Evolutionary conservation across 53 echinoderm and acorn worm genomes (phyloP).

Genomic region (Temnopleurus reevesii): DNA sequence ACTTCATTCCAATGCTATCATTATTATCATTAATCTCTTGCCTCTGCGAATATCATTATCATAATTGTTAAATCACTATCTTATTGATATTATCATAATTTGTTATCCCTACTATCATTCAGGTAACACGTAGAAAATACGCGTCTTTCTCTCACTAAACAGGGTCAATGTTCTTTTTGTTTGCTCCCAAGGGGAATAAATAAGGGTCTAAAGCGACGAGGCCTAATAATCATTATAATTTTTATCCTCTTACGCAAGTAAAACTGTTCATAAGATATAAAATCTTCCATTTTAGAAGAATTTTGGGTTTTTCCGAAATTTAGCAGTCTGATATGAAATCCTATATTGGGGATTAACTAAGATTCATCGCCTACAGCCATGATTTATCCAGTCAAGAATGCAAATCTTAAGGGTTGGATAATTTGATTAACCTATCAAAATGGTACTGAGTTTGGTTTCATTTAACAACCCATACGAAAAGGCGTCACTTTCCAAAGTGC

Average conservation of each 20-base stretch:
- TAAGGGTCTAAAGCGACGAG: not conserved
- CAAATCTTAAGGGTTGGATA: not conserved
- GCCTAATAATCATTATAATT: not conserved
- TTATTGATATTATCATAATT: too few relatives aligned
- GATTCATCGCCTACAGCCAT: not conserved
- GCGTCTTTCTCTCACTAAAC: too few relatives aligned
- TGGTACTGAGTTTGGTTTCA: not conserved
- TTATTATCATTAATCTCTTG: too few relatives aligned
- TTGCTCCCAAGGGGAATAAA: not conserved
- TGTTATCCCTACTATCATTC: too few relatives aligned
- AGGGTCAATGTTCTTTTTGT: not conserved
- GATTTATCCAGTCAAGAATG: not conserved
- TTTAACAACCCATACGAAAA: not conserved
- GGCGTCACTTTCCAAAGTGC: constrained; percentile 14
- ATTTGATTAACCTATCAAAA: not conserved
- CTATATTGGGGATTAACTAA: not conserved
- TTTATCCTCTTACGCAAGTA: not conserved
- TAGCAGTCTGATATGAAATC: not conserved
- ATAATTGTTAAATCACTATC: too few relatives aligned
- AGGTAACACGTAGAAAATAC: too few relatives aligned
- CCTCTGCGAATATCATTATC: too few relatives aligned
- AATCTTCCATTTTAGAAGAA: too few relatives aligned
- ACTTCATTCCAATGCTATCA: too few relatives aligned
- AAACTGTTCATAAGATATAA: too few relatives aligned
- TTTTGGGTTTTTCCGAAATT: not conserved